Base-by-base conservation (phyloP, 2,113 vertebrate species). In the Megaleporinus macrocephalus region DNA sequence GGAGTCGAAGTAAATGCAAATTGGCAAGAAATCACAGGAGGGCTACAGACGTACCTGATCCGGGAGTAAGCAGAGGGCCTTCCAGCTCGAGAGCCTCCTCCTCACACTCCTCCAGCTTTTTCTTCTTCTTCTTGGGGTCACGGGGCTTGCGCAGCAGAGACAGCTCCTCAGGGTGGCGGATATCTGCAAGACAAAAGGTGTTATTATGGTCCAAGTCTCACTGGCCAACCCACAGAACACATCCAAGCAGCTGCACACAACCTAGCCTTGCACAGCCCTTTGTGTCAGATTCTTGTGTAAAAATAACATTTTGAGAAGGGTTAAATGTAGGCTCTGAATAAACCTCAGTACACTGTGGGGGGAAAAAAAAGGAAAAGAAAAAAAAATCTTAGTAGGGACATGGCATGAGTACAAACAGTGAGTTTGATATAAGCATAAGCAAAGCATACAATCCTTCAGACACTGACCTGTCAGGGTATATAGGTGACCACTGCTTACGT, bases 71-170 rank as follows among this genome's bases (percentile, higher is more conserved):
- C 85, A 99, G 93, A 0, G 97, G 97, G 62, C 97, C 98, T 87
- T 99, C 97, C 84, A 98, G 87, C 87, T 98, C 96, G 36, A 98
- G 92, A 16, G 96, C 93, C 4, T 97, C 97, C 5, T 98, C 97
- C 86, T 99, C 97, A 0, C 86, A 92, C 16, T 98, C 97, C 76
- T 99, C 97, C 83, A 97, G 94, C 93, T 98, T 98, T 95, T 99
- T 99, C 95, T 98, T 99, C 90, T 99, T 99, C 95, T 99, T 99
- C 4, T 97, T 97, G 0, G 97, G 97, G 92, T 99, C 98, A 86
- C 96, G 95, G 78, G 98, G 97, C 91, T 99, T 99, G 88, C 97
- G 96, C 89, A 99, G 93, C 68, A 99, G 94, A 80, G 98, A 99
- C 69, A 98, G 94, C 86, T 99, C 98, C 92, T 99, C 98, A 66